Percentiles rank a stretch among this genome's conserved stretches.
These are phyloP conservation scores for Orchesella cincta DNA, from an alignment of 1,140 invertebrate species.

Conservation along the genomic window DNA sequence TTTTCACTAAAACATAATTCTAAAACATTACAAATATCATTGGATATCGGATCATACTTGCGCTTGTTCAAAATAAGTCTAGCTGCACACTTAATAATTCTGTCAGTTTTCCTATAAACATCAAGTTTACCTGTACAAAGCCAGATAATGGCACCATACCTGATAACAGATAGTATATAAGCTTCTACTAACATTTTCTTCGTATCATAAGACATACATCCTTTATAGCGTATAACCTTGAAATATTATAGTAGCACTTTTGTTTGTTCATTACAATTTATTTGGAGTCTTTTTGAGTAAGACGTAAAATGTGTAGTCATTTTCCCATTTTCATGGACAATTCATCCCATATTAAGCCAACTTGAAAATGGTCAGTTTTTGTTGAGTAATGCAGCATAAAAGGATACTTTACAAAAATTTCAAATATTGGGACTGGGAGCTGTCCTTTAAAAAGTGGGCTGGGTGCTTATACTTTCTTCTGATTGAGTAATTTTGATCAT, in stretches of 20 bases:
- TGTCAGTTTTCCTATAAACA: background rate
- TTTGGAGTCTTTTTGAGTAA: too few species aligned
- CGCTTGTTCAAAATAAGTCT: background rate
- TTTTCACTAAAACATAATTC: background rate
- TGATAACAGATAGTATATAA: background rate
- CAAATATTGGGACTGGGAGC: background rate
- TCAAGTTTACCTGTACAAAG: background rate
- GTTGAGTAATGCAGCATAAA: too few species aligned
- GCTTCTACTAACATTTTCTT: background rate
- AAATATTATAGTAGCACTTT: too few species aligned
- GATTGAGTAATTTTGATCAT: background rate
- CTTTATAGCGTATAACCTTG: background rate
- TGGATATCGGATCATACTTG: background rate
- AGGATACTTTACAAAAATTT: too few species aligned
- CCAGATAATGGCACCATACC: background rate
- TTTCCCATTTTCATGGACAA: too few species aligned
- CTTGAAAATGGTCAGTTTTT: too few species aligned
- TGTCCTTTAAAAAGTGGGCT: background rate
- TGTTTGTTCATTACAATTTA: too few species aligned
- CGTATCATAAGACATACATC: background rate
- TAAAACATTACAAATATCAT: background rate
- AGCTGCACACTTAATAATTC: background rate
- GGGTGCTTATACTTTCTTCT: background rate
- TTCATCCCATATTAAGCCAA: too few species aligned
- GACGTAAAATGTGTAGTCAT: too few species aligned